Base-by-base conservation (phyloP, 2,113 vertebrate species). In the Chloroceryle aenea region DNA sequence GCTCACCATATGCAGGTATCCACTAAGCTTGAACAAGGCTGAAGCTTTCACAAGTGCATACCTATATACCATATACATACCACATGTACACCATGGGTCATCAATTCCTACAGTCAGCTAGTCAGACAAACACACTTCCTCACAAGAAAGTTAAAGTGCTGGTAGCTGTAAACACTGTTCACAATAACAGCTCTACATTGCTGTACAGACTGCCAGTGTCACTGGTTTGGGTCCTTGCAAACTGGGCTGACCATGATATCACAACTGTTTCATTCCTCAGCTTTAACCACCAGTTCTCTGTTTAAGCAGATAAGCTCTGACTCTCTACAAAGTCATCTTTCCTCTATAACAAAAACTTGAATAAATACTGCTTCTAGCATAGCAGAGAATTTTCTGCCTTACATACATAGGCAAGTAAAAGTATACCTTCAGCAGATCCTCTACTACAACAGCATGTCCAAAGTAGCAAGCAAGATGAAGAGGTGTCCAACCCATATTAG, bases 401-500 rank as follows among this genome's bases (percentile, higher is more conserved):
- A 34, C 9, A 68, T 3, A 62, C 6, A 63, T 36, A 62, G 9
- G 10, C 34, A 83, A 91, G 71, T 0, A 82, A 56, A 91, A 66
- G 78, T 4, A 83, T 93, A 99, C 99, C 99, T 99, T 99, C 58
- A 99, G 98, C 55, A 99, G 94, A 96, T 99, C 98, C 83, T 99
- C 98, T 58, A 98, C 99, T 76, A 99, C 98, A 92, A 97, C 96
- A 75, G 91, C 97, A 94, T 99, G 98, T 90, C 99, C 99, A 89
- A 98, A 99, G 96, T 98, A 98, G 93, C 98, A 99, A 14, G 99
- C 98, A 93, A 99, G 97, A 66, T 99, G 99, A 89, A 99, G 98
- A 50, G 99, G 96, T 10, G 99, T 99, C 99, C 99, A 99, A 53
- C 99, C 99, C 85, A 98, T 87, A 61, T 98, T 98, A 90, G 97